Evolutionary conservation across 1,140 invertebrate genomes (phyloP).

Genomic region (Ceratitis capitata): DNA sequence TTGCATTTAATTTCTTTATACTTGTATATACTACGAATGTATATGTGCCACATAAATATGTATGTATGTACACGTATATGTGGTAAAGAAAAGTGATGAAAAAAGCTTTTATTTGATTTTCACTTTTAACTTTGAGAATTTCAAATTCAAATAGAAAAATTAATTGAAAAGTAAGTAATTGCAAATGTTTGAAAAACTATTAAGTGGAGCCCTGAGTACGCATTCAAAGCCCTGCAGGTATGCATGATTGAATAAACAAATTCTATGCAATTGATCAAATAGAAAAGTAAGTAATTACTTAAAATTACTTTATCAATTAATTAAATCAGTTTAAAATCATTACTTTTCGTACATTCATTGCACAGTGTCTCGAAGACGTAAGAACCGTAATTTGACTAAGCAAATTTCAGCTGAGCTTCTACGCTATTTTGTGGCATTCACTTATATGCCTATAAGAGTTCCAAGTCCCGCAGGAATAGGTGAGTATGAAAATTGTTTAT

Average conservation of each 20-base stretch:
- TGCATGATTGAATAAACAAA: too few species aligned
- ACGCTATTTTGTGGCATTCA: too few species aligned
- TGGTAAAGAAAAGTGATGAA: background rate
- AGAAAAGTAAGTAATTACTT: background rate
- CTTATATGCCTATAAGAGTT: too few species aligned
- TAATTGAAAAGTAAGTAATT: constrained; percentile 19
- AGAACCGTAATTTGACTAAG: too few species aligned
- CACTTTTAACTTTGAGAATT: background rate
- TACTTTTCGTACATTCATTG: background rate
- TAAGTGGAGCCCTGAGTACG: too few species aligned
- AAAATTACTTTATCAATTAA: background rate
- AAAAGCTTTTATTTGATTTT: constrained; percentile 11
- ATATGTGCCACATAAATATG: too few species aligned
- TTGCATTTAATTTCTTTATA: background rate
- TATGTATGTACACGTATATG: background rate
- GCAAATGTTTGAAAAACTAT: background rate
- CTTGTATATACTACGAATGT: too few species aligned
- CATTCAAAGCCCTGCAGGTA: too few species aligned
- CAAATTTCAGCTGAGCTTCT: too few species aligned
- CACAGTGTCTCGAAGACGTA: too few species aligned
- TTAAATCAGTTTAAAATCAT: constrained; percentile 5
- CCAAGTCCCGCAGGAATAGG: too few species aligned
- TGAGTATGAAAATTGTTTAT: too few species aligned
- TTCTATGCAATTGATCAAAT: background rate
- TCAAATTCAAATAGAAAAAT: background rate